A percentile compares a stretch with the other conserved stretches of the same genome.
These are phyloP conservation scores for Notothenia rossii DNA, from an alignment of 2,113 vertebrate species.

Conservation along the genomic window DNA sequence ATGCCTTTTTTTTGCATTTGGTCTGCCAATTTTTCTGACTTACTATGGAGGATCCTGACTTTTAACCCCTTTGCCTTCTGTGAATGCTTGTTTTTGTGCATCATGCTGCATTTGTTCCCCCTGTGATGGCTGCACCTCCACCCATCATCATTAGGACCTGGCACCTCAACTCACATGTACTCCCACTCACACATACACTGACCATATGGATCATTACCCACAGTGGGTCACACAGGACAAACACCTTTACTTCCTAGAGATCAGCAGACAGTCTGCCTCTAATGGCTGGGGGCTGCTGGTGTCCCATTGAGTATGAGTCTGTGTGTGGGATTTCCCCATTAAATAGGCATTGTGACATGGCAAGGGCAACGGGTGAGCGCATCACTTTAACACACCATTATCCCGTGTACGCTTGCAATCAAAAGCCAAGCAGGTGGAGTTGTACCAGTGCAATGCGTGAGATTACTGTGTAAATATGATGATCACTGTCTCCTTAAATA, in stretches of 20 bases:
- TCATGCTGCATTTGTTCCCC: slow-evolving; percentile 45
- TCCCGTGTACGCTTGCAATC: slow-evolving; percentile 13
- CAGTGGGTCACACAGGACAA: slow-evolving; percentile 63
- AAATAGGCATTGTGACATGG: slow-evolving; percentile 33
- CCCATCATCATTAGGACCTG: slow-evolving; percentile 74
- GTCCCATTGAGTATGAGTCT: slow-evolving; percentile 40
- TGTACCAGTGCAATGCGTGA: background rate
- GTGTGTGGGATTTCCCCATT: slow-evolving; percentile 30
- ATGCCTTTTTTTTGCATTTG: slow-evolving; percentile 1
- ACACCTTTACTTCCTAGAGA: slow-evolving; percentile 66
- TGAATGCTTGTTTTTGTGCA: slow-evolving; percentile 12
- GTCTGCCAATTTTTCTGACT: background rate
- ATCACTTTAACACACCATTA: slow-evolving; percentile 40
- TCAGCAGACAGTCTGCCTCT: slow-evolving; percentile 56
- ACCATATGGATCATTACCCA: slow-evolving; percentile 75
- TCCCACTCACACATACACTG: slow-evolving; percentile 44
- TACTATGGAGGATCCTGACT: slow-evolving; percentile 27
- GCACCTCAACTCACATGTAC: slow-evolving; percentile 38
- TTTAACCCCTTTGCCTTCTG: slow-evolving; percentile 24
- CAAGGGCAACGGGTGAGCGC: slow-evolving; percentile 20
- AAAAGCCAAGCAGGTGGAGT: slow-evolving; percentile 31
- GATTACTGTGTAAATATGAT: background rate
- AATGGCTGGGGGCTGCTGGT: slow-evolving; percentile 45
- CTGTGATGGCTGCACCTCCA: slow-evolving; percentile 42
- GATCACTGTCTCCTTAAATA: slow-evolving; percentile 20